Evolutionary conservation across 1,140 invertebrate genomes (phyloP), one percentile per base, ranked within the genome.

Genomic region (Zaprionus capensis): DNA sequence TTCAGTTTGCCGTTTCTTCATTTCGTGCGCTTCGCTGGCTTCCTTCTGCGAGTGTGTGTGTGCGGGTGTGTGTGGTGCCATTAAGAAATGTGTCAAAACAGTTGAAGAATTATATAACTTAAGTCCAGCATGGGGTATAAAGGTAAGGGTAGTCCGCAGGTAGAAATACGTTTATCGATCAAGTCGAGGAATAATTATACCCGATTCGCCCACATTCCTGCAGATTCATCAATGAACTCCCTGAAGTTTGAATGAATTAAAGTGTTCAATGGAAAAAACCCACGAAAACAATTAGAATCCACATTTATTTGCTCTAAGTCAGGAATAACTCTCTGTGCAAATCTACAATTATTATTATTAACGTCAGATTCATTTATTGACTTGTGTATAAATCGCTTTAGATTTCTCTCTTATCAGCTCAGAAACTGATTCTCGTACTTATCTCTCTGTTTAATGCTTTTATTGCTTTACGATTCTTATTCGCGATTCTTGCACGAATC

Each of bases 11-110:
- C 64, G 41, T 73, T 76, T 82, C 41, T 74, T 61, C 75, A 56
- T 64, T 71, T 68, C 65, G 80, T 64, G 59, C 49, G 76, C 65
- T 53, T 53, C 34, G 49, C 34, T 66, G 51, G 57, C 41, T 49
- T 58, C 38, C 56, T 36, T 49, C 28, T 51, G 0, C n/a, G 6
- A 17, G 15, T 31, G 26, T 65, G 7, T 44, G n/a, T 67, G 56
- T 53, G 59, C 64, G 72, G 55, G 41, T 61, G 84, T 83, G 73
- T 56, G 66, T 51, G 63, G 80, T 87, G 78, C 81, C 85, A 87
- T 87, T 87, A 90, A 90, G 81, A 87, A 90, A 88, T 87, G 78
- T 88, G 84, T 87, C 84, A 87, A 87, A 87, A 83, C 78, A 90
- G 66, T 79, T 87, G 85, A 88, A 71, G 83, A 84, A 87, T 88